Evolutionary conservation across 2,113 vertebrate species (phyloP).

Genomic region (Cisticola juncidis): DNA sequence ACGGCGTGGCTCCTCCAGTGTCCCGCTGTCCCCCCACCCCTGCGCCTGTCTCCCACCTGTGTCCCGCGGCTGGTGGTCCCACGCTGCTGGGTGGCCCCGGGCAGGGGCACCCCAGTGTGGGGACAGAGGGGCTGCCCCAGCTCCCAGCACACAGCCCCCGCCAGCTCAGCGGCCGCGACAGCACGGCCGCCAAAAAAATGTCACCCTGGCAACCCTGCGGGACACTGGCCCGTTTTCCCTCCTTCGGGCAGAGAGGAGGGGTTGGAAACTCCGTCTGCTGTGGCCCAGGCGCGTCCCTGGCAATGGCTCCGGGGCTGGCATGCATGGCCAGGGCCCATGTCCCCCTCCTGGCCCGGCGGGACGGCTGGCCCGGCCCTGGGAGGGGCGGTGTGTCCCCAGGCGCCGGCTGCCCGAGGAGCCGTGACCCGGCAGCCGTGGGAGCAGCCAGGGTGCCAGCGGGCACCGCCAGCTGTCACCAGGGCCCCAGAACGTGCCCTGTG

Average conservation of each 20-base stretch:
- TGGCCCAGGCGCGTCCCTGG: rapidly evolving
- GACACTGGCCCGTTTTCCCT: not conserved
- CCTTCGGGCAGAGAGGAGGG: not conserved
- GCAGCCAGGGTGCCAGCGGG: not conserved
- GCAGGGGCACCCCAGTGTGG: not conserved
- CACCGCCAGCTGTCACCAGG: rapidly evolving
- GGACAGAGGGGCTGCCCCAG: not conserved
- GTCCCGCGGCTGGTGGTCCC: not conserved
- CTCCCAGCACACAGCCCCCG: not conserved
- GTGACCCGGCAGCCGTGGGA: not conserved
- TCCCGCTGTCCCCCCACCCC: not conserved
- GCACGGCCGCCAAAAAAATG: not conserved
- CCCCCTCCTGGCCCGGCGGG: rapidly evolving
- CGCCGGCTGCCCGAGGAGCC: not conserved
- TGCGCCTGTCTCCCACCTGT: not conserved
- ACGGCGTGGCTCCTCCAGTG: not conserved
- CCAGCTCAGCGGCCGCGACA: not conserved
- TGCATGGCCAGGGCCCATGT: rapidly evolving
- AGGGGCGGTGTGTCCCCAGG: not conserved
- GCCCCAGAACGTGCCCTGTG: rapidly evolving
- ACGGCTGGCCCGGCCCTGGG: rapidly evolving
- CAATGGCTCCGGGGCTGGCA: not conserved
- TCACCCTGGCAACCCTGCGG: not conserved
- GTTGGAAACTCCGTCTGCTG: not conserved
- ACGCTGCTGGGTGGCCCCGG: not conserved